Base-by-base conservation (phyloP, 2,113 vertebrate genomes). In the Vanacampus margaritifer region DNA sequence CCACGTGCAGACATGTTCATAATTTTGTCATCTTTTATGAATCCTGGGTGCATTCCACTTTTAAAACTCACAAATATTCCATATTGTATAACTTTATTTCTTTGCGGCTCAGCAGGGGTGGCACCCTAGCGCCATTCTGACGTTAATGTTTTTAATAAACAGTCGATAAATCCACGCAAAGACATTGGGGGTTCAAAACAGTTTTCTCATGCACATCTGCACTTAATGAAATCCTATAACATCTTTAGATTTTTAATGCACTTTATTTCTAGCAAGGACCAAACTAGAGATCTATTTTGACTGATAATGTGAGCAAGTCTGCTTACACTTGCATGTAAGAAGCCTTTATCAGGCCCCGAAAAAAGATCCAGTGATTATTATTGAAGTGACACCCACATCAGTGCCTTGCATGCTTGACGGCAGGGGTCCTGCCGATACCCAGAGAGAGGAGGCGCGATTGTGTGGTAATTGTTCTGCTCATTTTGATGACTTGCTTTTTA, bases 401-500 rank as follows among this genome's bases (percentile, higher is more conserved):
- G 48, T 84, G 79, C 65, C 68, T 75, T 68, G 73, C 78, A 68
- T 65, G 76, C 63, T 85, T n/a, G 85, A 84, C 79, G 76, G 80
- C 72, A 78, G 85, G 85, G 82, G 78, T 84, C 10, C 82, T 77
- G 78, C 79, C 79, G 80, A 84, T 87, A 86, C 89, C 87, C 86
- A 67, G 81, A 69, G 89, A 89, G 87, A 85, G 80, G 73, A 89
- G 82, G 75, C 76, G 79, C 84, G 83, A 77, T 84, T 76, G 82
- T 84, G 54, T 83, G 83, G 89, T 90, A 91, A 91, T 91, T 89
- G 89, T 89, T 84, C 82, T 73, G 87, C 89, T 90, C 89, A 76
- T 89, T 91, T 87, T 89, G 85, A 90, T 90, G 87, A 91, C 86
- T 90, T 86, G 87, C 86, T 91, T 93, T 91, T 89, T 88, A 91